Base-by-base conservation (phyloP, 2,888 invertebrate genomes). In the Drosophila nr. perissopoda region DNA sequence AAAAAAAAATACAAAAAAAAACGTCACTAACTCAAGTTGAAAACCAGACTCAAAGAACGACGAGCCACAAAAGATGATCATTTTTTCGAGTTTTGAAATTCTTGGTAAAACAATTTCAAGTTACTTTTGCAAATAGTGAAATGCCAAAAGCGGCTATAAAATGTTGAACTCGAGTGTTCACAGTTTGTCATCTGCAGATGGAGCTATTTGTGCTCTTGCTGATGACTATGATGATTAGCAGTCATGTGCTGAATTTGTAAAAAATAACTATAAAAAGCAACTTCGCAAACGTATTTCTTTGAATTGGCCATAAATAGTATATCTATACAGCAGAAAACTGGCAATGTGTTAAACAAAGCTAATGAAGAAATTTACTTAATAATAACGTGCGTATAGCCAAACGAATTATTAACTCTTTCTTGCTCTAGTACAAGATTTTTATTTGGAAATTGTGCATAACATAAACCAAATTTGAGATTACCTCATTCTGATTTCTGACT, bases 71-170 rank as follows among this genome's bases (percentile, higher is more conserved):
- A 25, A 82, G 72, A 78, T 82, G 73, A 73, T 70, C 2, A 72
- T 70, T 73, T 69, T 69, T 74, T 75, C 18, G 29, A 84, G 71
- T 87, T 75, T 82, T 63, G 52, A 73, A 76, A 84, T 84, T 85
- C 84, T 88, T 66, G 83, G 77, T 77, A 85, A 88, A 90, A 75
- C 75, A 75, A 86, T 90, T 84, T 90, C 70, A 86, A 70, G 80
- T 80, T 65, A 82, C 63, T 66, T 69, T 76, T 52, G 61, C 48
- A 60, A 64, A 59, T 38, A 57, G 56, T 31, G 45, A 57, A 58
- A 29, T 49, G 58, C 56, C 60, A 45, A 70, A 68, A 66, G 29
- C 58, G 54, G 49, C 36, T 29, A 36, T 66, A 62, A 48, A 75
- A 53, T 31, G 45, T 27, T 60, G 2, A 52, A 58, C 69, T 58